Evolutionary conservation across 2,797 vertebrate species (phyloP).

Genomic region (Rousettus madagascariensis): DNA sequence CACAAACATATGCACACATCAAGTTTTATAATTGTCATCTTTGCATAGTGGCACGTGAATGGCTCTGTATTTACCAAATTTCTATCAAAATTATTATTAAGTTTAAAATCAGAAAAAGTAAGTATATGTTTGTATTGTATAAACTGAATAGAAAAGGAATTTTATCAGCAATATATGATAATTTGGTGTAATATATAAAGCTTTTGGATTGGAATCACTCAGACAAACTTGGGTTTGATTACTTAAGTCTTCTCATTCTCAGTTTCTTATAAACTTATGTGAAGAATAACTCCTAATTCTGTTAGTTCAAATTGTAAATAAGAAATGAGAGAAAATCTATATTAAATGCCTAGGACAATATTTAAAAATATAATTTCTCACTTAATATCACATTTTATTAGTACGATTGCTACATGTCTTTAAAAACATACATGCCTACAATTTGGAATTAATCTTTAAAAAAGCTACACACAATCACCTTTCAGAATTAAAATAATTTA

Average conservation of each 20-base stretch:
- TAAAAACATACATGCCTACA: not conserved
- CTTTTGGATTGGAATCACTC: not conserved
- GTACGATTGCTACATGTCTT: not conserved
- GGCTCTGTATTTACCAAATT: not conserved
- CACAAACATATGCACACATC: not conserved
- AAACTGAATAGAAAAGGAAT: not conserved
- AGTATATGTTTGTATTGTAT: not conserved
- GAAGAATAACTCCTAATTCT: not conserved
- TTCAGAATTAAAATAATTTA: conserved; percentile 12
- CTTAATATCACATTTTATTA: not conserved
- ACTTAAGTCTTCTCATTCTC: not conserved
- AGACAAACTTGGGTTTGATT: not conserved
- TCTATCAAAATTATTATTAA: not conserved
- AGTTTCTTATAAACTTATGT: not conserved
- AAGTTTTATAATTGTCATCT: not conserved
- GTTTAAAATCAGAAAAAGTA: not conserved
- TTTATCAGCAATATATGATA: not conserved
- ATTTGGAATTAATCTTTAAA: not conserved
- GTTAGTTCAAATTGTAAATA: not conserved
- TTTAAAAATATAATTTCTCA: not conserved
- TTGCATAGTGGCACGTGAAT: not conserved
- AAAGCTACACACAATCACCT: not conserved
- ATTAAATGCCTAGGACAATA: not conserved
- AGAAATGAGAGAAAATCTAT: not conserved
- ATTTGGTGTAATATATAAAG: not conserved